phyloP scores from a whole-genome alignment of 2,113 vertebrate genomes.

The Sciurus niger region DNA sequence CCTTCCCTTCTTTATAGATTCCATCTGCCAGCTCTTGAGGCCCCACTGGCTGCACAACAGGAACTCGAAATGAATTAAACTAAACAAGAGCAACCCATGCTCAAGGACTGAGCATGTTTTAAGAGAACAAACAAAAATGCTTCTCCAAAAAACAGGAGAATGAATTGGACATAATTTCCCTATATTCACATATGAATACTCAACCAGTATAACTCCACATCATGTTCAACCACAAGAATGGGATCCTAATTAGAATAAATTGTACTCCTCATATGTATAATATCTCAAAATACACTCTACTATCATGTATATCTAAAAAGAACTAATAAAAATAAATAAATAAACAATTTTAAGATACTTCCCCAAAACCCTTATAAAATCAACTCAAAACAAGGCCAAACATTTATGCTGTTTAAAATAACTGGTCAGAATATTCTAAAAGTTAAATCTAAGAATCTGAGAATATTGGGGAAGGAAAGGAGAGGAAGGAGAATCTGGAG shows the following conservation, averaged over 20 bases:
- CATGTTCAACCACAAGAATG: too few relatives aligned
- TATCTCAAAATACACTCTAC: too few relatives aligned
- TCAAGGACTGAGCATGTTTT: constrained; percentile 17
- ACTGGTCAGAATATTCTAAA: constrained; percentile 37
- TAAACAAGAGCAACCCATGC: neutral
- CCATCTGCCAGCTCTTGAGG: neutral
- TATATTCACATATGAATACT: too few relatives aligned
- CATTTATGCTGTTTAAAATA: neutral
- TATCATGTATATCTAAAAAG: too few relatives aligned
- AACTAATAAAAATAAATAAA: too few relatives aligned
- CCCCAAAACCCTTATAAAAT: neutral
- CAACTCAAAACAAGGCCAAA: neutral
- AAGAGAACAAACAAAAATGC: constrained; percentile 33
- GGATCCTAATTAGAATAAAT: too few relatives aligned
- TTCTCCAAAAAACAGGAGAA: too few relatives aligned
- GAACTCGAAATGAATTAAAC: neutral
- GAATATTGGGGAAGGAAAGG: neutral
- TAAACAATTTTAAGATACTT: neutral
- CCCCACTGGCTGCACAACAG: neutral
- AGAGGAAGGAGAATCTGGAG: neutral
- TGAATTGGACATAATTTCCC: too few relatives aligned
- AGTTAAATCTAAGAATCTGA: neutral
- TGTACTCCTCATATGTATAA: too few relatives aligned
- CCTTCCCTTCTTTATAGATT: neutral
- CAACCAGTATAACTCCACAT: too few relatives aligned